A percentile compares a stretch with the other conserved stretches of the same genome.
These are phyloP conservation scores for Crotalus adamanteus DNA, from an alignment of 2,797 vertebrate genomes.

Conservation along the genomic window DNA sequence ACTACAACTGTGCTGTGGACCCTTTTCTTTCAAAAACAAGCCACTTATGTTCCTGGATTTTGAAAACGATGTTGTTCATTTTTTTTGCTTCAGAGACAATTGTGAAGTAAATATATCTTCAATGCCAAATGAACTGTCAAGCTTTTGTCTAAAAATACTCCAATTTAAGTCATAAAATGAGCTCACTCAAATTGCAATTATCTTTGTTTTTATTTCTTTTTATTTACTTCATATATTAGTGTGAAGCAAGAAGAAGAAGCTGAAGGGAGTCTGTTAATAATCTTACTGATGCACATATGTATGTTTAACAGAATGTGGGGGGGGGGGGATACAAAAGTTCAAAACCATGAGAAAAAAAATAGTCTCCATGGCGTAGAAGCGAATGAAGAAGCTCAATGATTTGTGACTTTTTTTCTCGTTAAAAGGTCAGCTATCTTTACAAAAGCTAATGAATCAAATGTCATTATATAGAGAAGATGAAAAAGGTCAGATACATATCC, in stretches of 20 bases:
- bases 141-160: background rate
- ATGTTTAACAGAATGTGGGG: background rate
- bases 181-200: background rate
- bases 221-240: background rate
- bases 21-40: background rate
- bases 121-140: background rate
- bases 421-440: slow-evolving; percentile 66
- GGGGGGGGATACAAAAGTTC: slow-evolving; percentile 16
- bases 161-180: background rate
- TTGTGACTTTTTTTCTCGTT: slow-evolving; percentile 31
- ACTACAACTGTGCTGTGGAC: background rate
- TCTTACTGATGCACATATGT: background rate
- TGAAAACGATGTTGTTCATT: background rate
- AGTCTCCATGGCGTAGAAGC: background rate
- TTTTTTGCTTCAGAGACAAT: background rate
- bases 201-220: background rate
- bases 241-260: background rate
- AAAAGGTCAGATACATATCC: slow-evolving; percentile 68
- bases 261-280: background rate
- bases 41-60: background rate
- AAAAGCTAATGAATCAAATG: slow-evolving; percentile 65
- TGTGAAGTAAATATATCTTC: background rate
- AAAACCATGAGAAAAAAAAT: background rate
- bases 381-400: slow-evolving; percentile 34
- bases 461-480: slow-evolving; percentile 59